A percentile compares a stretch with the other conserved stretches of the same genome.
Conservation (phyloP, 2,113 vertebrate species). For the Aegotheles bennettii region DNA sequence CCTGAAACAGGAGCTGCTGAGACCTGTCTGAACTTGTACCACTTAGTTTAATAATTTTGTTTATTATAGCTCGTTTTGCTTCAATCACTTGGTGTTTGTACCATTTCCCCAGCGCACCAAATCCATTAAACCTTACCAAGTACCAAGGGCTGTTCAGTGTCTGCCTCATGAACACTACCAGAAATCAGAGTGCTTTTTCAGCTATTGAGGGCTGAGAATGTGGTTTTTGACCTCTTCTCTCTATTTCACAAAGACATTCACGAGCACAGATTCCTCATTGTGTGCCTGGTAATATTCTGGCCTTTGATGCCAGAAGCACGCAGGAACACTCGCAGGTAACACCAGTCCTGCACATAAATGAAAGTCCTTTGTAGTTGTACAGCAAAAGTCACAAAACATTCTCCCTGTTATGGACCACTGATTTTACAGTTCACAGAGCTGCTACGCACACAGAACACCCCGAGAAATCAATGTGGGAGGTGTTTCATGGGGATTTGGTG, state of each 20-base stretch:
- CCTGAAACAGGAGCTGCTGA: not conserved
- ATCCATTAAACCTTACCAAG: not conserved
- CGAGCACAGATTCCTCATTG: not conserved
- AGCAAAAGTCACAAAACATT: not conserved
- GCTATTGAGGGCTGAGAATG: not conserved
- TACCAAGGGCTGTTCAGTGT: not conserved
- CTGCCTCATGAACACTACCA: not conserved
- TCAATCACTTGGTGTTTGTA: not conserved
- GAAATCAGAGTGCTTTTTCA: not conserved
- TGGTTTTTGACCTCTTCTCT: not conserved
- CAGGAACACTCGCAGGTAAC: not conserved
- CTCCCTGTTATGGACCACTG: not conserved
- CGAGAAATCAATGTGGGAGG: not conserved
- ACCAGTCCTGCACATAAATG: not conserved
- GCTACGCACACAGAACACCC: accelerated
- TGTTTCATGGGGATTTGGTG: not conserved
- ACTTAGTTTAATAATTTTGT: not conserved
- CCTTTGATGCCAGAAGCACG: not conserved
- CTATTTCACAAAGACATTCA: not conserved
- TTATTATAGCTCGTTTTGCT: not conserved
- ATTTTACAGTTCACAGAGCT: not conserved
- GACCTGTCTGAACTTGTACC: not conserved
- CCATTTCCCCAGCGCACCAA: not conserved
- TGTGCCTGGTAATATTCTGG: not conserved
- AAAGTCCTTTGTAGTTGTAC: not conserved